phyloP scores from a whole-genome alignment of 2,888 invertebrate genomes.

The Portevinia maculata region DNA sequence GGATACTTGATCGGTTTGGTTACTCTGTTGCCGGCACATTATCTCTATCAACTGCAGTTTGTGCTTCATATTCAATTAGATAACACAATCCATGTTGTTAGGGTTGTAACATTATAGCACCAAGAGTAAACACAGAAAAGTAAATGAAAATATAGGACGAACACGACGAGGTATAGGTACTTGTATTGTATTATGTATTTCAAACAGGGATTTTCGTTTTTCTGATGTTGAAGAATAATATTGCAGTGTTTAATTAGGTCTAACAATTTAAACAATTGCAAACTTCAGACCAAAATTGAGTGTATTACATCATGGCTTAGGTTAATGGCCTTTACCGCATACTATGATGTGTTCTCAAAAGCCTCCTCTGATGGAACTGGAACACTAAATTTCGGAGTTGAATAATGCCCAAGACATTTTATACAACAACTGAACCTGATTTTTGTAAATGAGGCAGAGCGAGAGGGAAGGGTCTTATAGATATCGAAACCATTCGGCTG shows the following conservation, averaged over 20 bases:
- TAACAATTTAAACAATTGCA: conserved; percentile 48
- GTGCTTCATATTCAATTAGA: conserved; percentile 49
- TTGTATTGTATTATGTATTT: conserved; percentile 1
- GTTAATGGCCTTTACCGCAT: conserved; percentile 45
- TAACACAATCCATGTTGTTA: conserved; percentile 56
- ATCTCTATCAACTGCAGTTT: conserved; percentile 37
- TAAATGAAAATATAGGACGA: conserved; percentile 57
- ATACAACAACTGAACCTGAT: not conserved
- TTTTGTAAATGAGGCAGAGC: not conserved
- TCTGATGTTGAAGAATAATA: conserved; percentile 24
- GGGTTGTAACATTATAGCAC: conserved; percentile 55
- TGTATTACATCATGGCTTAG: conserved; percentile 57
- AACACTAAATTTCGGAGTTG: conserved; percentile 15
- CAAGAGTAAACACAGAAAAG: conserved; percentile 35
- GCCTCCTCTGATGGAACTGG: conserved; percentile 10
- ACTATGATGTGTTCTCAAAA: conserved; percentile 10
- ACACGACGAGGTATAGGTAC: not conserved
- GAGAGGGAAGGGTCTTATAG: conserved; percentile 35
- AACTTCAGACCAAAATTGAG: conserved; percentile 40
- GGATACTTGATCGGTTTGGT: not conserved
- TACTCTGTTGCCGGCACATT: conserved; percentile 10
- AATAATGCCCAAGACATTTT: conserved; percentile 25
- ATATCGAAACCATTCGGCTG: conserved; percentile 76
- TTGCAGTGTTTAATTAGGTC: conserved; percentile 31
- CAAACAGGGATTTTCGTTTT: conserved; percentile 43